These are phyloP conservation scores for Rattus norvegicus DNA, from an alignment of 2,113 vertebrate species.

Conservation along the genomic window GRCr8 NC_086028.1:87342001-87342500, in stretches of 20 bases:
- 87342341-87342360: neutral
- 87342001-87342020: neutral
- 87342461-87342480: rapidly evolving
- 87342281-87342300: neutral
- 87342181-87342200: slow-evolving; percentile 27
- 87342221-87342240: neutral
- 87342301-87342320: rapidly evolving
- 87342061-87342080: neutral
- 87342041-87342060: slow-evolving; percentile 36
- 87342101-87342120: slow-evolving; percentile 56
- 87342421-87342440: rapidly evolving
- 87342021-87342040: neutral
- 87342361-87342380: neutral
- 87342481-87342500: rapidly evolving
- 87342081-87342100: neutral
- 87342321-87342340: neutral
- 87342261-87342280: neutral
- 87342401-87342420: rapidly evolving
- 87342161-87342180: neutral
- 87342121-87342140: neutral
- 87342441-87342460: neutral
- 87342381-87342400: neutral
- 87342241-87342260: neutral
- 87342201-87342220: neutral
- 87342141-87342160: slow-evolving; percentile 6